phyloP scores from a whole-genome alignment of 2,797 vertebrate genomes.

The Pyrrhura leucotis region DNA sequence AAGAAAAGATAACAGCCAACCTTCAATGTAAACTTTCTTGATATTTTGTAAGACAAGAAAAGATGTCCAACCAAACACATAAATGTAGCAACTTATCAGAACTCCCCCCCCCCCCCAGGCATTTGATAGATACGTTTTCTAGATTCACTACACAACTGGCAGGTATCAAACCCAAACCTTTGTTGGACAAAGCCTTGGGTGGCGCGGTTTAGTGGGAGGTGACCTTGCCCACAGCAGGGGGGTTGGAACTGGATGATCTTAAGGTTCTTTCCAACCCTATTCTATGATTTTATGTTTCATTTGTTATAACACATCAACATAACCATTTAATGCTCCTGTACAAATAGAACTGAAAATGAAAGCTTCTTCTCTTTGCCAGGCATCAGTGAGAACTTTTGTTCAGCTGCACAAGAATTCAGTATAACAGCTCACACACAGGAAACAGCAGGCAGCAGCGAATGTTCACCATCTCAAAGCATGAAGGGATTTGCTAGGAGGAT shows the following conservation, averaged over 20 bases:
- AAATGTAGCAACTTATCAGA: neutral
- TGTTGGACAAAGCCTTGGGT: neutral
- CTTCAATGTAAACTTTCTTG: neutral
- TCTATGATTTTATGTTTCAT: neutral
- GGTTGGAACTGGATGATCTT: too few species aligned
- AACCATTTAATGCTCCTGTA: constrained; percentile 13
- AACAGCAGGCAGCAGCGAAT: neutral
- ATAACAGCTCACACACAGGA: constrained; percentile 8
- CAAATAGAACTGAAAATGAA: constrained; percentile 23
- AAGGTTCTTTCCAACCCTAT: too few species aligned
- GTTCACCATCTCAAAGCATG: neutral
- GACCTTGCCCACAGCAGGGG: too few species aligned
- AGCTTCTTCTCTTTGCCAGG: constrained; percentile 21
- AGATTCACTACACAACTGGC: neutral
- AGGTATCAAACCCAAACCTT: neutral
- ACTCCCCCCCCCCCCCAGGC: neutral
- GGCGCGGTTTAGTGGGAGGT: too few species aligned
- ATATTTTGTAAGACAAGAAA: neutral
- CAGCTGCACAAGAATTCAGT: constrained; percentile 43
- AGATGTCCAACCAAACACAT: neutral
- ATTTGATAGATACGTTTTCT: neutral
- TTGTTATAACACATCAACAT: neutral
- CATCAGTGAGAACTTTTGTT: constrained; percentile 53
- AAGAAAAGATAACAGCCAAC: neutral
- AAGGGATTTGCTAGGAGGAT: constrained; percentile 62